Percentiles rank a stretch among this genome's conserved stretches.
Conservation (phyloP, 2,113 vertebrate species). For the Microtus pennsylvanicus region DNA sequence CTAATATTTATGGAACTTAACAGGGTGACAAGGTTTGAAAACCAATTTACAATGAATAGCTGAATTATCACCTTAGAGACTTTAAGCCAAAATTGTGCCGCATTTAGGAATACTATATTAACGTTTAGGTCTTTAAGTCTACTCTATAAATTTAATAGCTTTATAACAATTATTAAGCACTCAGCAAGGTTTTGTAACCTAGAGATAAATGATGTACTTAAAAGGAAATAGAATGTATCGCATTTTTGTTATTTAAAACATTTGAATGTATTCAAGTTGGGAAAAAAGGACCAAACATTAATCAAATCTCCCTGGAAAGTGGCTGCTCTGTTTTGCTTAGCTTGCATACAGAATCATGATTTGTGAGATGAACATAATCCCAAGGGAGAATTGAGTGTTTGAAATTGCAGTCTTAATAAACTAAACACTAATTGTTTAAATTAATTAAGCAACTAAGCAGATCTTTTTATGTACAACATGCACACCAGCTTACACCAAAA, state of each 20-base stretch:
- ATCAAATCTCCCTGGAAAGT: conserved; percentile 21
- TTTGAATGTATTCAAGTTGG: background rate
- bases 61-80: conserved; percentile 41
- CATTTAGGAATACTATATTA: conserved; percentile 12
- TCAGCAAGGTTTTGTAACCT: conserved; percentile 51
- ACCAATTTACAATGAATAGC: conserved; percentile 54
- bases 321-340: conserved; percentile 4
- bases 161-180: conserved; percentile 37
- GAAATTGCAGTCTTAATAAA: conserved; percentile 29
- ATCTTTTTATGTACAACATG: background rate
- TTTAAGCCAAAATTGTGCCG: conserved; percentile 38
- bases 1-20: conserved; percentile 51
- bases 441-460: background rate
- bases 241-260: conserved; percentile 50
- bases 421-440: conserved; percentile 39
- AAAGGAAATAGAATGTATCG: conserved; percentile 43
- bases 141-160: conserved; percentile 25
- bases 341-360: conserved; percentile 49
- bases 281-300: conserved; percentile 9
- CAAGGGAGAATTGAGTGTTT: background rate
- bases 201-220: conserved; percentile 59
- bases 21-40: conserved; percentile 36
- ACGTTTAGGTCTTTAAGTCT: background rate
- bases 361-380: conserved; percentile 41
- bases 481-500: conserved; percentile 12